Conservation (phyloP, 2,113 vertebrate genomes). For the Origma solitaria region DNA sequence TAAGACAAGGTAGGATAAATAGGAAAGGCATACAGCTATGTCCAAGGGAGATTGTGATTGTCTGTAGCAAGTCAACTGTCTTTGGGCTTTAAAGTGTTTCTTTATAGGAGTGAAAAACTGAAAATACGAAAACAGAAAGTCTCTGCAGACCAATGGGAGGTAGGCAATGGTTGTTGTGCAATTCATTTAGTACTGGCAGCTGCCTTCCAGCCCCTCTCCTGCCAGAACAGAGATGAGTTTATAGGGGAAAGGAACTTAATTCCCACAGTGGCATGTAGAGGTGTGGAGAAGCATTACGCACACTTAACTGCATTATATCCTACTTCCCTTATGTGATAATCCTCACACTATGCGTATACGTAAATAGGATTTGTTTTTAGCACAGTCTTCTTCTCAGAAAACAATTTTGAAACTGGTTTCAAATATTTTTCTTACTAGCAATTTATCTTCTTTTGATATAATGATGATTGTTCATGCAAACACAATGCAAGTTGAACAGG, state of each 20-base stretch:
- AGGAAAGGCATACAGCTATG: neutral
- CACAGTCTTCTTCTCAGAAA: neutral
- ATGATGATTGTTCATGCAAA: neutral
- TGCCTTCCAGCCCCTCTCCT: neutral
- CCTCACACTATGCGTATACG: neutral
- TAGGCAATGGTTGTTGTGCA: neutral
- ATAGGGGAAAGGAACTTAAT: neutral
- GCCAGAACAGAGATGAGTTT: neutral
- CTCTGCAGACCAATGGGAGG: neutral
- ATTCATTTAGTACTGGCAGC: neutral
- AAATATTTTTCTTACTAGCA: neutral
- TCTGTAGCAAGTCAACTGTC: neutral
- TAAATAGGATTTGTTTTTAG: conserved; percentile 4
- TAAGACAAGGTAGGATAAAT: neutral
- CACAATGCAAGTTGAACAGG: neutral
- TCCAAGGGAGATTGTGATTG: neutral
- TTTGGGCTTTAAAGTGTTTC: neutral
- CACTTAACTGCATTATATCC: neutral
- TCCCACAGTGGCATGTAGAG: neutral
- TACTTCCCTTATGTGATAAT: neutral
- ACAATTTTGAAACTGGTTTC: neutral
- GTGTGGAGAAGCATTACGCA: neutral
- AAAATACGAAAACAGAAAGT: neutral
- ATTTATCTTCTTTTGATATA: neutral
- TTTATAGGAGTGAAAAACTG: neutral